These are phyloP conservation scores for Galerucella nymphaeae DNA, from an alignment of 2,888 invertebrate species.

Conservation along the genomic window DNA sequence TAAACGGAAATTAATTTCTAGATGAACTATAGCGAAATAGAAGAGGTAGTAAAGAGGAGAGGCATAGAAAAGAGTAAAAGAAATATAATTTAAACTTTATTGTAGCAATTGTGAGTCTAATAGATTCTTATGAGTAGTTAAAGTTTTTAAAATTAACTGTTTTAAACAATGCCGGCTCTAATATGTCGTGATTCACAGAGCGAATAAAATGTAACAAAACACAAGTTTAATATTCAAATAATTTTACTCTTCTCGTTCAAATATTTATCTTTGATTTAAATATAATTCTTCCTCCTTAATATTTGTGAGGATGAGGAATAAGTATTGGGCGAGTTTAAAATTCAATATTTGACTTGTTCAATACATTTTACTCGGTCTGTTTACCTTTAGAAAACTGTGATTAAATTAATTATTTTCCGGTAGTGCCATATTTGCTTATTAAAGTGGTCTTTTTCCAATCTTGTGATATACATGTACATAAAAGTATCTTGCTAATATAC, in stretches of 20 bases:
- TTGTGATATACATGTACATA: slow-evolving; percentile 37
- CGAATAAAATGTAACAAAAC: not conserved
- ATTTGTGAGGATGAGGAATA: no score
- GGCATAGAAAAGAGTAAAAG: no score
- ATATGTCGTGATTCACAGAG: not conserved
- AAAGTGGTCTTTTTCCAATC: slow-evolving; percentile 36
- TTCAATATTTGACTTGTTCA: not conserved
- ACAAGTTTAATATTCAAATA: not conserved
- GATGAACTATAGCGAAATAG: no score
- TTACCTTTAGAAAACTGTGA: slow-evolving; percentile 34
- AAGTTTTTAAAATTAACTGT: not conserved
- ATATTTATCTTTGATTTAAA: not conserved
- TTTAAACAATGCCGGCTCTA: not conserved
- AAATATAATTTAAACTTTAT: not conserved
- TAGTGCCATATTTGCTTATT: slow-evolving; percentile 40
- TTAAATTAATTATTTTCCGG: slow-evolving; percentile 35
- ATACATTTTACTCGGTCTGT: not conserved
- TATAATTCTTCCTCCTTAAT: no score
- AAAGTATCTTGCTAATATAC: slow-evolving; percentile 22
- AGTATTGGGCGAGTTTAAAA: no score
- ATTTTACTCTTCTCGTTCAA: not conserved
- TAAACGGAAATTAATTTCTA: no score
- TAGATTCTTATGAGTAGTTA: not conserved
- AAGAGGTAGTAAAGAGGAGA: no score
- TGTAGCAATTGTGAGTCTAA: not conserved